Evolutionary conservation across 2,888 invertebrate species (phyloP), one percentile per base, ranked within the genome.

Genomic region (Pediacus dermestoides): DNA sequence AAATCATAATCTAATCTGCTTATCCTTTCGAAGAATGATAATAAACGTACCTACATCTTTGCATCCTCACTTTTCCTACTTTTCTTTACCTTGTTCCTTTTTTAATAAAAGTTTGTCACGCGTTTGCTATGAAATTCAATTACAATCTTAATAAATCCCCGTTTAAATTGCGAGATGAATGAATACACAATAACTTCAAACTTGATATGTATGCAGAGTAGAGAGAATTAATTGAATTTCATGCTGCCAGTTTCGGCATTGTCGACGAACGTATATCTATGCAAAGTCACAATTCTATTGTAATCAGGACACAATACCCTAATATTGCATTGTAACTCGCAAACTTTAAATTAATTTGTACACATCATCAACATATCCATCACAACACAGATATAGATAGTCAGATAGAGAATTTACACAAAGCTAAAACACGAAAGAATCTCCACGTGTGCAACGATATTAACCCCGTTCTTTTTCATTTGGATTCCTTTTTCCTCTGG

Each of bases 281-380:
- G 66, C 65, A 64, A 64, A 66, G 66, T 66, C 66, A 65, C 65
- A 66, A 62, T 63, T 65, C 65, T 47, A 64, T 65, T 64, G 63
- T 64, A 45, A 57, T 58, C 56, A 39, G 40, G 37, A 53, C 51
- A 63, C 61, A 64, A 63, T 61, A 54, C 57, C 53, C 54, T 52
- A 55, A n/a, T 58, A 61, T 55, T 53, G 57, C 58, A 58, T 28
- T 61, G 60, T 58, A 63, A 63, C 63, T 62, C 56, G 52, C 57
- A 58, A 63, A 62, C 61, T 63, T 63, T 59, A 61, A 59, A 64
- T 64, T 63, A 63, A 64, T 60, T 56, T 56, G n/a, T n/a, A n/a
- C n/a, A n/a, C n/a, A n/a, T n/a, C n/a, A n/a, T n/a, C n/a, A n/a
- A n/a, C n/a, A n/a, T n/a, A n/a, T n/a, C n/a, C n/a, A n/a, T n/a